Evolutionary conservation across 2,113 vertebrate species (phyloP).

Genomic region (Trogon surrucura): DNA sequence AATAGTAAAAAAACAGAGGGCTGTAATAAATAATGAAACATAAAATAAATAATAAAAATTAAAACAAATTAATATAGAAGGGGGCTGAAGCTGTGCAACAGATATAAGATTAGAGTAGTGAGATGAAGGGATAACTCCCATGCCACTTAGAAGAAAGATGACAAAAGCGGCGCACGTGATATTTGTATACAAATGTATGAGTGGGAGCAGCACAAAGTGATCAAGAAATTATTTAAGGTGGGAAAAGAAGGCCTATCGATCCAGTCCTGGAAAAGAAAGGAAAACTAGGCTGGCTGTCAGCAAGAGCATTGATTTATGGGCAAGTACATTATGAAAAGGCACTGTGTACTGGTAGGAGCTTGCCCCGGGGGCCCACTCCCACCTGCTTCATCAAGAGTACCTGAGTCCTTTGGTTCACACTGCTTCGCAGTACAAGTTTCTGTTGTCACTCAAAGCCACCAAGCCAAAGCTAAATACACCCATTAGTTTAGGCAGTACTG

Average conservation of each 20-base stretch:
- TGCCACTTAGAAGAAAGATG: background rate
- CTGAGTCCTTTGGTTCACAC: fast-evolving
- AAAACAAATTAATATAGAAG: no score
- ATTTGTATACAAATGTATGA: background rate
- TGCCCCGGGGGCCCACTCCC: fast-evolving
- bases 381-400: fast-evolving
- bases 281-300: background rate
- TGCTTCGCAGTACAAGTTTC: background rate
- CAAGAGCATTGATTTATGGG: background rate
- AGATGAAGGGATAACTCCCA: background rate
- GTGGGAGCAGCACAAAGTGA: background rate
- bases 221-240: background rate
- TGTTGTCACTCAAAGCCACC: background rate
- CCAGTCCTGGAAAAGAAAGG: background rate
- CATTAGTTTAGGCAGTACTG: background rate
- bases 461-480: background rate
- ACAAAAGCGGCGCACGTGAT: background rate
- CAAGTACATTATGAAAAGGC: background rate
- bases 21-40: no score
- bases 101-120: background rate
- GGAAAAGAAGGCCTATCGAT: background rate
- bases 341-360: background rate
- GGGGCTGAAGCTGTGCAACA: background rate
- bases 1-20: background rate
- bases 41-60: no score